phyloP scores from a whole-genome alignment of 2,797 vertebrate species.

The Pseudochromis fuscus region DNA sequence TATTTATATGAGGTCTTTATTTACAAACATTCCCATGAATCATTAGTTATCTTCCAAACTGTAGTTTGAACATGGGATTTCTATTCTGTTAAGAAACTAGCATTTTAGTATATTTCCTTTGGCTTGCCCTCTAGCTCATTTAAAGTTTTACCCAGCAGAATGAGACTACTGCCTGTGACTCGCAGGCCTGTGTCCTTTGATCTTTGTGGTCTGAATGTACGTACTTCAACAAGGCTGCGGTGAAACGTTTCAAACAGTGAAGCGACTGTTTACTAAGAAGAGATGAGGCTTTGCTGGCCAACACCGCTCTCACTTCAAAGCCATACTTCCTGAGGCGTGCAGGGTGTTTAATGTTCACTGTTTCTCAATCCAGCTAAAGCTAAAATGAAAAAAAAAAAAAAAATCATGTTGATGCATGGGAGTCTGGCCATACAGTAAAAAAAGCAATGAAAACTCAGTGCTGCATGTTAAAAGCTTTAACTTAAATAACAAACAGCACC shows the following conservation, averaged over 20 bases:
- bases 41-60: too few relatives aligned
- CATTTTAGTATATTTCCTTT: background rate
- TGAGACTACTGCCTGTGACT: background rate
- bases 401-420: too few relatives aligned
- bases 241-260: constrained; percentile 8
- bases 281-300: constrained; percentile 29
- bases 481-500: too few relatives aligned
- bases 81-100: background rate
- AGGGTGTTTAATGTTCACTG: background rate
- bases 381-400: constrained; percentile 19
- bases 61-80: too few relatives aligned
- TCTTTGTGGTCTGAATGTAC: constrained; percentile 34
- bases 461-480: background rate
- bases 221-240: background rate
- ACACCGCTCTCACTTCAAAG: background rate
- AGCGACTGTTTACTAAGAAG: constrained; percentile 27
- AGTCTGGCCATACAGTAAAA: background rate
- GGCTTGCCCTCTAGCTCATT: rapidly evolving
- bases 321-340: constrained; percentile 35
- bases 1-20: too few relatives aligned
- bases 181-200: constrained; percentile 13
- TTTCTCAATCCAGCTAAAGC: background rate
- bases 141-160: background rate
- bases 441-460: background rate
- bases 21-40: too few relatives aligned